Evolutionary conservation across 2,113 vertebrate genomes (phyloP).

Genomic region (Casuarius casuarius): DNA sequence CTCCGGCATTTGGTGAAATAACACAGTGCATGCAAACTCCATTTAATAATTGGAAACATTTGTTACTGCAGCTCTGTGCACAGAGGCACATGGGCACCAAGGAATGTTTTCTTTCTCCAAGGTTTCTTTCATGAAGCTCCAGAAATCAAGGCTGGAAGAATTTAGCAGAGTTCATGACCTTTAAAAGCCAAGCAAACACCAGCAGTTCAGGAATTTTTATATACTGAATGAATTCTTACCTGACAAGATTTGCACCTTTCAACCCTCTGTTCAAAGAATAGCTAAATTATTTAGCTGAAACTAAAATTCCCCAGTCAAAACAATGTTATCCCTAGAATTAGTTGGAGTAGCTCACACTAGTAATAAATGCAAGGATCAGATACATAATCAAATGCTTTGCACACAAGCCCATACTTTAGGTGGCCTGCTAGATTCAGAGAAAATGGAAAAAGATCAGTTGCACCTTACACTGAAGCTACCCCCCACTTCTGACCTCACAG

Average conservation of each 20-base stretch:
- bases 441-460: not conserved
- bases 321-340: not conserved
- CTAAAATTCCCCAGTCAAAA: not conserved
- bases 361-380: not conserved
- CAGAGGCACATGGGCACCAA: not conserved
- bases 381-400: not conserved
- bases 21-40: not conserved
- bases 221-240: not conserved
- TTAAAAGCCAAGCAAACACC: not conserved
- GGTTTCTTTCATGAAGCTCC: not conserved
- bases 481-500: not conserved
- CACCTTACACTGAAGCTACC: too few species aligned
- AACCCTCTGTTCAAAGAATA: not conserved
- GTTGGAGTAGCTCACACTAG: accelerated
- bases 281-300: not conserved
- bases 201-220: not conserved
- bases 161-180: conserved; percentile 25
- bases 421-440: not conserved
- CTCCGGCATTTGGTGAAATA: not conserved
- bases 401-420: not conserved
- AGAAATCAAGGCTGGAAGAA: not conserved
- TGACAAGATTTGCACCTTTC: not conserved
- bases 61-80: not conserved
- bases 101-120: conserved; percentile 42
- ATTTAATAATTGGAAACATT: conserved; percentile 54